Evolutionary conservation across 2,888 invertebrate species (phyloP), one percentile per base, ranked within the genome.

Genomic region (Andrena hattorfiana): DNA sequence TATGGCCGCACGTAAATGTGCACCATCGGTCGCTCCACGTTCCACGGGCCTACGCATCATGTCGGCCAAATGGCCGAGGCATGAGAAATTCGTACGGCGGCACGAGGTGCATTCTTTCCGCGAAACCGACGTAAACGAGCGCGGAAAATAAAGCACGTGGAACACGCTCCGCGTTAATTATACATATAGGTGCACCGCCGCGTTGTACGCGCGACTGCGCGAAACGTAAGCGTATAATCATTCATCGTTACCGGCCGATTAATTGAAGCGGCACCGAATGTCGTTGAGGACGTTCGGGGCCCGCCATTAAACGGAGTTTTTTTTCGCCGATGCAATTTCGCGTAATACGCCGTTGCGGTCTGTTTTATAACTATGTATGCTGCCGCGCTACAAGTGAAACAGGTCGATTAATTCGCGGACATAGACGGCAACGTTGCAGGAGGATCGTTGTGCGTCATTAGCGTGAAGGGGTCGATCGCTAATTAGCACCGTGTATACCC

Each of bases 401-500:
- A 68, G 59, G 67, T 78, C 78, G 78, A 78, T 84, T 78, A 75
- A 84, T 84, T 77, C 76, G 84, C 84, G 69, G 84, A 23, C 77
- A 72, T 51, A 66, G 60, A 16, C 35, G 30, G 63, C 62, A 54
- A 20, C 51, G 70, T 60, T 67, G 26, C 32, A 8, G 49, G 62
- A 68, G 77, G 79, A 80, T 75, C 74, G 69, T 67, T 77, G 28
- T 28, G 72, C 71, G 77, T 72, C 81, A 76, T 88, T 82, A 80
- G 77, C 73, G 59, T 62, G 77, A 77, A 66, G 77, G 71, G 76
- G 70, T 86, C 77, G 83, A 81, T 83, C 75, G 83, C 80, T 82
- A 87, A 88, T 88, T 89, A 88, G 89, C 81, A 54, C 67, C 60
- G 67, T 30, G 67, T 68, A 54, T 30, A n/a, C n/a, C 48, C 0